Evolutionary conservation across 2,113 vertebrate species (phyloP).

Genomic region (Beaufortia kweichowensis): DNA sequence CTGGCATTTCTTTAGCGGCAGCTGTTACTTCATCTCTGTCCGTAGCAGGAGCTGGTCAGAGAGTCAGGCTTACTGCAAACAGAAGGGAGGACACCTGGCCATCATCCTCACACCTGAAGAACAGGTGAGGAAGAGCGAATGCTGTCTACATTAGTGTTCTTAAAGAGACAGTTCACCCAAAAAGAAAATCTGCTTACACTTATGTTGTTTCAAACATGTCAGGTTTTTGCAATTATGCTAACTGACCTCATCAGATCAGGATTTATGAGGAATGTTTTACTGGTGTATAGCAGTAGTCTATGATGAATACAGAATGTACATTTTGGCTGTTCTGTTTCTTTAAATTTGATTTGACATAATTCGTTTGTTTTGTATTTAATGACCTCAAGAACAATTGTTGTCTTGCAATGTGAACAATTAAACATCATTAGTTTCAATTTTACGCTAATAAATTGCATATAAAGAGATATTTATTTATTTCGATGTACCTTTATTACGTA

Average conservation of each 20-base stretch:
- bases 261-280: too few relatives aligned
- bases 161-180: too few relatives aligned
- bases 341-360: neutral
- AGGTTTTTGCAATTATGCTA: too few relatives aligned
- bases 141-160: neutral
- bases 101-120: conserved; percentile 70
- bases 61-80: conserved; percentile 57
- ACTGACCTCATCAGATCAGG: too few relatives aligned
- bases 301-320: too few relatives aligned
- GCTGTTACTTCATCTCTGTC: conserved; percentile 69
- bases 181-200: too few relatives aligned
- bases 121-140: conserved; percentile 61
- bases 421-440: neutral
- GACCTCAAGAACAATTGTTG: neutral
- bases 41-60: conserved; percentile 37
- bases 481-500: too few relatives aligned
- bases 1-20: conserved; percentile 65
- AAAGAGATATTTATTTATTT: too few relatives aligned
- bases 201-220: too few relatives aligned
- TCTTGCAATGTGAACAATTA: neutral
- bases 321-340: too few relatives aligned
- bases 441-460: neutral
- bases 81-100: conserved; percentile 65
- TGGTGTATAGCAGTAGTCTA: too few relatives aligned
- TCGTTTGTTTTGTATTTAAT: neutral